Conservation (phyloP, 2,113 vertebrate species). For the Sisor rabdophorus region DNA sequence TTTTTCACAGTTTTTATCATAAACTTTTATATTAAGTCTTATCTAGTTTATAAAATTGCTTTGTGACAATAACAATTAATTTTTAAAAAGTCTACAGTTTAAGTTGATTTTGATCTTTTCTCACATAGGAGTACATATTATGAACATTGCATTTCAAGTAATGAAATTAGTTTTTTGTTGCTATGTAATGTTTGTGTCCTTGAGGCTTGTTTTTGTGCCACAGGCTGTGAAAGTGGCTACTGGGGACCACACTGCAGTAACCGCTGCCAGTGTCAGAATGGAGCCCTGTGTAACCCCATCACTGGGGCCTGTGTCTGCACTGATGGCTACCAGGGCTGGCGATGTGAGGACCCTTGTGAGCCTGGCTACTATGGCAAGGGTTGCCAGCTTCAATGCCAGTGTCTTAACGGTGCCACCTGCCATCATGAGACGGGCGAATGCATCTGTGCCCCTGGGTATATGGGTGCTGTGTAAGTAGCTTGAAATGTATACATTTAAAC, state of each 20-base stretch:
- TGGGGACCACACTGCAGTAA: conserved; percentile 99
- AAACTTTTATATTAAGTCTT: not conserved
- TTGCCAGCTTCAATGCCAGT: conserved; percentile 90
- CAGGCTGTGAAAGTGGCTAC: conserved; percentile 94
- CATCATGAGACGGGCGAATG: conserved; percentile 92
- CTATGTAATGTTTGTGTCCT: conserved; percentile 17
- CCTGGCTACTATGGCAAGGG: conserved; percentile 85
- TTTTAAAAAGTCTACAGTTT: not conserved
- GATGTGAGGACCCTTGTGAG: conserved; percentile 90
- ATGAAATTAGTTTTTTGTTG: not conserved
- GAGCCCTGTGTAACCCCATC: conserved; percentile 96
- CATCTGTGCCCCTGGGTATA: conserved; percentile 89
- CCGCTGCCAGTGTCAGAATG: conserved; percentile 95
- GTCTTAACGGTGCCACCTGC: conserved; percentile 89
- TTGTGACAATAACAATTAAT: not conserved
- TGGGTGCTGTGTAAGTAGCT: conserved; percentile 88
- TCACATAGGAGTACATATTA: not conserved
- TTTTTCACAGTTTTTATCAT: not conserved
- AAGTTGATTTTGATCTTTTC: not conserved
- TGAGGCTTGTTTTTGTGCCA: conserved; percentile 18
- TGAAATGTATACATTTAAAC: not conserved
- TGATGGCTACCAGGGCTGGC: conserved; percentile 92
- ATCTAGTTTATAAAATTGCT: not conserved
- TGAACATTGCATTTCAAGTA: not conserved
- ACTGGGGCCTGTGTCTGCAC: conserved; percentile 95